Percentiles rank a stretch among this genome's conserved stretches.
These are phyloP conservation scores for Dendrocincla tyrannina DNA, from an alignment of 2,797 vertebrate genomes.

Conservation along the genomic window DNA sequence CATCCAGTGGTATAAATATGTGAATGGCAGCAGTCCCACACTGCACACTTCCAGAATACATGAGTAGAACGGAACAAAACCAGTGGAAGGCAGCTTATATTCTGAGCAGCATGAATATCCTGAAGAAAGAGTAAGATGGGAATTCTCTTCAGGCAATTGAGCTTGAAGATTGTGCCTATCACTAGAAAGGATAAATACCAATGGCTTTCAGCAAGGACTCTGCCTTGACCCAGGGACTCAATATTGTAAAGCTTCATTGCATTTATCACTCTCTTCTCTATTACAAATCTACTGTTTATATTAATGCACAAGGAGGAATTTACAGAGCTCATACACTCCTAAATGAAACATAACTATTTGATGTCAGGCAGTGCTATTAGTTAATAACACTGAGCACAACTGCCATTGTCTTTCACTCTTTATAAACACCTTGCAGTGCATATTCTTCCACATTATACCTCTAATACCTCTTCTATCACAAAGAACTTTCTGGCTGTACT, in stretches of 20 bases:
- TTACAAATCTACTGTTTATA: background rate
- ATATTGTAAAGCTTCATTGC: background rate
- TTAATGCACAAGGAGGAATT: background rate
- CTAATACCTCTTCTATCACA: constrained; percentile 6
- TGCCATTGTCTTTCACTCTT: constrained; percentile 20
- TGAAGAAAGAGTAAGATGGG: background rate
- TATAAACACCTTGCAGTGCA: constrained; percentile 19
- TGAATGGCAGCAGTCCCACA: background rate
- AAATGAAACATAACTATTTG: background rate
- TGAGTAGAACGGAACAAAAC: background rate
- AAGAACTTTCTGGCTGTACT: constrained; percentile 17
- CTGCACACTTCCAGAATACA: background rate
- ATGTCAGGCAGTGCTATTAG: background rate
- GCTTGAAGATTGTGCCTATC: background rate
- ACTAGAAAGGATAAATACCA: background rate
- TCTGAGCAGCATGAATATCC: background rate
- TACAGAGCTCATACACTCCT: background rate
- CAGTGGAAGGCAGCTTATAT: background rate
- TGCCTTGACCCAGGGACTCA: background rate
- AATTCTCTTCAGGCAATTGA: background rate
- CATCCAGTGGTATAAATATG: background rate
- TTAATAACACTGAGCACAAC: background rate
- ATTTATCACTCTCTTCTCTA: background rate
- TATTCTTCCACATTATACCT: background rate
- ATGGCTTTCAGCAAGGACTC: background rate